Conservation (phyloP, 2,113 vertebrate genomes). For the Phyllostomus hastatus region DNA sequence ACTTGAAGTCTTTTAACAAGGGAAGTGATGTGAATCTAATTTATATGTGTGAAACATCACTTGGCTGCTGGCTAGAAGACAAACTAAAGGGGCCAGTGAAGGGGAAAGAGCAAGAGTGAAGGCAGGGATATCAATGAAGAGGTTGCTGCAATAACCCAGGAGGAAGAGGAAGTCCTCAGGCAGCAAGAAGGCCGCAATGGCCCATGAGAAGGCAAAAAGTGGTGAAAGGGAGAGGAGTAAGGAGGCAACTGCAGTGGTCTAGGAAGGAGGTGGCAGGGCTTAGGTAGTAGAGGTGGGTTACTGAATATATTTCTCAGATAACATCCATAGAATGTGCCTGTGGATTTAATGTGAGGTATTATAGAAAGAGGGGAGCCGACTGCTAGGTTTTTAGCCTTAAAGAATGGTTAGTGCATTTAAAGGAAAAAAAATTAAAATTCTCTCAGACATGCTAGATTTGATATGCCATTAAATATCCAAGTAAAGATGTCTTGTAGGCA, state of each 20-base stretch:
- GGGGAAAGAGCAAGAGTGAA: background rate
- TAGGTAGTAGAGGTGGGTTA: background rate
- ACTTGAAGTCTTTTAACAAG: background rate
- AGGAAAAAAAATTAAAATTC: slow-evolving; percentile 1
- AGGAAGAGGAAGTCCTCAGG: background rate
- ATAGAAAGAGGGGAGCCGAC: background rate
- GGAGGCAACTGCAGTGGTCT: background rate
- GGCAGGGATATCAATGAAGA: background rate
- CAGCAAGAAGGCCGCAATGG: background rate
- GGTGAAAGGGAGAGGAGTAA: background rate
- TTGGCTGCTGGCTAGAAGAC: background rate
- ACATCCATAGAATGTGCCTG: background rate
- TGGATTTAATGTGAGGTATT: background rate
- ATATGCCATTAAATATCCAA: background rate
- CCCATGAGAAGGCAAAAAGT: background rate
- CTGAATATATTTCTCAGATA: background rate
- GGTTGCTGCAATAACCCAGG: background rate
- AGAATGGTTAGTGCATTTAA: background rate
- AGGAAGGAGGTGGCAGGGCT: too few species aligned
- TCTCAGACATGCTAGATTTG: background rate
- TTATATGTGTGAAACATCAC: background rate
- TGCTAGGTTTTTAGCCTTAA: background rate
- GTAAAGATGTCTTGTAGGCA: background rate
- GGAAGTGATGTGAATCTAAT: background rate
- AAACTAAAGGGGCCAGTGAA: background rate